A percentile compares a stretch with the other conserved stretches of the same genome.
Evolutionary conservation across 2,113 vertebrate species (phyloP).

Genomic region (Tragelaphus buxtoni): DNA sequence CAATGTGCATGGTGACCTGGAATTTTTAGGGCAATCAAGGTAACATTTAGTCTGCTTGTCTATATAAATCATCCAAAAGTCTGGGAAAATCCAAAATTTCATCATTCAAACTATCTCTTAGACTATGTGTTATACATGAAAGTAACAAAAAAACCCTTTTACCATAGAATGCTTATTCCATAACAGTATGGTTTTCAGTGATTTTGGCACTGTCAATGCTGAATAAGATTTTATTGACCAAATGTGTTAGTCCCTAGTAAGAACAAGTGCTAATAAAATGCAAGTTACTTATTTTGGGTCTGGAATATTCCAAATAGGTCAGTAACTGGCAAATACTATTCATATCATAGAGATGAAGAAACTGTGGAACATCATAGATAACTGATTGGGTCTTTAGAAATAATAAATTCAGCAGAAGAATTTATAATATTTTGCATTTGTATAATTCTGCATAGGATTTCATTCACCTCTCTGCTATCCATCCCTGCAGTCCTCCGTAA

Average conservation of each 20-base stretch:
- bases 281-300: not conserved
- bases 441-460: conserved; percentile 59
- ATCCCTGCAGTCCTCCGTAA: conserved; percentile 88
- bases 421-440: not conserved
- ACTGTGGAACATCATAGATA: not conserved
- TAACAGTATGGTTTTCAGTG: not conserved
- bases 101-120: not conserved
- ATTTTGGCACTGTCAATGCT: not conserved
- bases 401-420: not conserved
- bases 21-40: not conserved
- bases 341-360: not conserved
- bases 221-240: not conserved
- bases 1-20: not conserved
- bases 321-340: not conserved
- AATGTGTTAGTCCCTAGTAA: not conserved
- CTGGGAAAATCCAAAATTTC: not conserved
- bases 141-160: not conserved
- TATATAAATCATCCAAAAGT: not conserved
- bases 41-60: not conserved
- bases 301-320: not conserved
- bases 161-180: not conserved
- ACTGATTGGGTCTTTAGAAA: not conserved
- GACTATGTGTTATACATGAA: not conserved
- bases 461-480: conserved; percentile 86
- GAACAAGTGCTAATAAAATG: conserved; percentile 13